Evolutionary conservation across 2,888 invertebrate species (phyloP), one percentile per base, ranked within the genome.

Genomic region (Cerceris ruficornis): DNA sequence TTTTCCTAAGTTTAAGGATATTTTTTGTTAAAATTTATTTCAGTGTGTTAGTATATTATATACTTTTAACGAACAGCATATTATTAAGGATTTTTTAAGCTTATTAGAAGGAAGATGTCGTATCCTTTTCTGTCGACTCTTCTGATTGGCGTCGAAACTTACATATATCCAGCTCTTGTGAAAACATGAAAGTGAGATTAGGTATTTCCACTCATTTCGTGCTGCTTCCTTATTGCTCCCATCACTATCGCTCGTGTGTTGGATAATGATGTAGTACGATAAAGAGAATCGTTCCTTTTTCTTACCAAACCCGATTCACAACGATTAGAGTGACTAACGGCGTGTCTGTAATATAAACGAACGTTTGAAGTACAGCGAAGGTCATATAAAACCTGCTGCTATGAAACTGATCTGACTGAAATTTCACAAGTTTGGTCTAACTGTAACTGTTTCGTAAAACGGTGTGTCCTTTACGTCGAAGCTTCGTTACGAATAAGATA

Each of bases 41-140:
- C 28, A 7, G 6, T 42, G 1, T 64, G 62, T 71, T 70, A 70
- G 71, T 70, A 64, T 65, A 11, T 43, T n/a, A 54, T 28, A 49
- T 54, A 58, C 67, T 67, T 70, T 62, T 52, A 11, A 50, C 14
- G 57, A 8, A 52, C 59, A n/a, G 64, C 46, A 65, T 69, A 72
- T 64, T 77, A 17, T 43, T n/a, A 39, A 0, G 4, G 9, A 76
- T 77, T 60, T 70, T 7, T 54, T 8, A 64, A 71, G 77, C 78
- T 77, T 72, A 77, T 62, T 28, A 65, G 65, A 76, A 75, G 28
- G 75, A 75, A 75, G 75, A 75, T 77, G 65, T 58, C 64, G 43
- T 61, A 41, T 66, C 69, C 13, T n/a, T 46, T 14, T 65, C 61
- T 15, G 39, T n/a, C 11, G 57, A 43, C 15, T 14, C 39, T 64